These are phyloP conservation scores for Aethes cnicana DNA, from an alignment of 2,888 invertebrate species.

Conservation along the genomic window DNA sequence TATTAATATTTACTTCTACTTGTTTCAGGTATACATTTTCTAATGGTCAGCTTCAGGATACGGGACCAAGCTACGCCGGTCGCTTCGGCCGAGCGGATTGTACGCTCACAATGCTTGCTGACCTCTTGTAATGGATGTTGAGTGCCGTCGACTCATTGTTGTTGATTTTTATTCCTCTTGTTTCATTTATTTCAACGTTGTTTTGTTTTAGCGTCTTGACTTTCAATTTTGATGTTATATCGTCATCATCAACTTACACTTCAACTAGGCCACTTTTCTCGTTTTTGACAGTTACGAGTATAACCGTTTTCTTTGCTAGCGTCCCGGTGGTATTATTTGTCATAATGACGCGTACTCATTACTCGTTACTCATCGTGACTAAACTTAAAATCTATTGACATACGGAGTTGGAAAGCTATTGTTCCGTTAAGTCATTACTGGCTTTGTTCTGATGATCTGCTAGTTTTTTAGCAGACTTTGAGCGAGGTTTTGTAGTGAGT, in stretches of 20 bases:
- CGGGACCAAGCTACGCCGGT: constrained; percentile 36
- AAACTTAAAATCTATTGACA: constrained; percentile 8
- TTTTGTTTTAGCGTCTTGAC: constrained; percentile 12
- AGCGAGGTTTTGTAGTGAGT: not conserved
- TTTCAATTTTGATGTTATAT: constrained; percentile 9
- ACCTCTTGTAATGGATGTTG: constrained; percentile 59
- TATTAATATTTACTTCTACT: not conserved
- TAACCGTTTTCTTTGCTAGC: constrained; percentile 4
- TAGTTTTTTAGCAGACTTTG: not conserved
- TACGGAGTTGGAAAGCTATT: constrained; percentile 19
- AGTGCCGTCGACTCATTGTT: constrained; percentile 60
- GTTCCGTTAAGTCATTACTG: constrained; percentile 28
- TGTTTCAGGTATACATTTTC: no score
- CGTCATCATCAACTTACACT: not conserved
- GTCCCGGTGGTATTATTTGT: not conserved
- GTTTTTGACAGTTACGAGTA: not conserved
- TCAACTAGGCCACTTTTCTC: not conserved
- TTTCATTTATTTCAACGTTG: constrained; percentile 13
- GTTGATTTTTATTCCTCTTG: constrained; percentile 56
- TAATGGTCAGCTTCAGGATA: not conserved
- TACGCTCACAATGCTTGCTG: constrained; percentile 59
- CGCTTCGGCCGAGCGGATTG: constrained; percentile 43
- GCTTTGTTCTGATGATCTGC: constrained; percentile 18
- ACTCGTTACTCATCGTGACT: constrained; percentile 4
- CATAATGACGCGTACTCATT: constrained; percentile 8